Percentiles rank a stretch among this genome's conserved stretches.
Evolutionary conservation across 2,888 invertebrate species (phyloP).

Genomic region (Plutella xylostella): DNA sequence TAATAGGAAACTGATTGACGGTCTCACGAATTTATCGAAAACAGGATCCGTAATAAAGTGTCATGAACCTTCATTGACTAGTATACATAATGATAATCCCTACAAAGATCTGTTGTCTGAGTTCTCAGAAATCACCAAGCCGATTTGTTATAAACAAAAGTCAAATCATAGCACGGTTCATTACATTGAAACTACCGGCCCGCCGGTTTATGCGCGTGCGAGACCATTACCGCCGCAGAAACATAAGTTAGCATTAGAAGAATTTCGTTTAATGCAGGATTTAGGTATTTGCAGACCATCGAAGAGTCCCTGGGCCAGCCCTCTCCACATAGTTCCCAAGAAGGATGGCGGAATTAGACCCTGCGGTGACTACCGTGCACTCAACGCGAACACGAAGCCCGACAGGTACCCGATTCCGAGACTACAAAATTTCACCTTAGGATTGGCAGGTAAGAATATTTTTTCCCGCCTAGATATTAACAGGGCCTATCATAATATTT

Average conservation of each 20-base stretch:
- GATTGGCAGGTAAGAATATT: slow-evolving; percentile 17
- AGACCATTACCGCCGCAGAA: slow-evolving; percentile 29
- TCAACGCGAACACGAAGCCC: slow-evolving; percentile 27
- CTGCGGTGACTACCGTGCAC: slow-evolving; percentile 32
- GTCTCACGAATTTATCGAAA: background rate
- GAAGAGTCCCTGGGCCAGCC: slow-evolving; percentile 35
- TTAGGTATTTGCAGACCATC: slow-evolving; percentile 40
- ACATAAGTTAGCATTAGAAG: slow-evolving; percentile 25
- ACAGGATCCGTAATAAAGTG: background rate
- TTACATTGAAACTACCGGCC: slow-evolving; percentile 14
- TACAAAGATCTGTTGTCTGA: background rate
- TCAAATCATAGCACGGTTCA: slow-evolving; percentile 8
- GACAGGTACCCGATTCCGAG: slow-evolving; percentile 29
- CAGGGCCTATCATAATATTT: slow-evolving; percentile 33
- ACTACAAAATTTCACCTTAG: slow-evolving; percentile 24
- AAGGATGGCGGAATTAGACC: slow-evolving; percentile 18
- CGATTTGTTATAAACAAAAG: background rate
- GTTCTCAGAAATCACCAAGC: background rate
- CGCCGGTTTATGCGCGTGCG: slow-evolving; percentile 9
- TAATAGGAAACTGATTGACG: slow-evolving; percentile 1
- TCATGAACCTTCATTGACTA: background rate
- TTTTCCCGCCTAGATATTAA: slow-evolving; percentile 28
- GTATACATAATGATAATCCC: background rate
- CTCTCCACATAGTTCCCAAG: slow-evolving; percentile 23
- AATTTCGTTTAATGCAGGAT: slow-evolving; percentile 29